Conservation (phyloP, 2,113 vertebrate species). For the Theropithecus gelada region DNA sequence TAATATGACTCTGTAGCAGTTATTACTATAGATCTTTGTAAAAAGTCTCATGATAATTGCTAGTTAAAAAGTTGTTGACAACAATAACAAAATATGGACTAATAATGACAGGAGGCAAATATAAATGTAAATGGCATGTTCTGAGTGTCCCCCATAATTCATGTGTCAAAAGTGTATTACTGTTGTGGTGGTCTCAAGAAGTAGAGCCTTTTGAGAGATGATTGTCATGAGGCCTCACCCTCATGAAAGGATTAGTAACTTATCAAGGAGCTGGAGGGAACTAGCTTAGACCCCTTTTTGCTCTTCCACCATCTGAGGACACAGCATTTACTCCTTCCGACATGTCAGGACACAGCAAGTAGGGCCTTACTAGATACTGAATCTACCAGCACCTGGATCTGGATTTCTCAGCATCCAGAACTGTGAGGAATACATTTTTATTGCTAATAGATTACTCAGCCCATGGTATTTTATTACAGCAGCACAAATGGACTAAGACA, state of each 20-base stretch:
- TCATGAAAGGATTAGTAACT: background rate
- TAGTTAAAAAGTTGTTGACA: background rate
- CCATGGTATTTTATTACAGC: background rate
- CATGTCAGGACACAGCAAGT: too few species aligned
- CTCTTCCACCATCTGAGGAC: background rate
- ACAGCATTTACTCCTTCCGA: too few species aligned
- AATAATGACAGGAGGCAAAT: background rate
- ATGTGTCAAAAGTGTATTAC: background rate
- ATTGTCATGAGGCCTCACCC: background rate
- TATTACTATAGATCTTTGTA: slow-evolving; percentile 8
- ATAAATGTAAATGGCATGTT: background rate
- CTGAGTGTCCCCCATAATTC: background rate
- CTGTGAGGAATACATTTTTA: background rate
- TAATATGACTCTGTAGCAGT: background rate
- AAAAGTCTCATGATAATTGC: background rate
- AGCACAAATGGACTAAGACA: background rate
- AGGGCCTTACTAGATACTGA: background rate
- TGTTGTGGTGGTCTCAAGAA: background rate
- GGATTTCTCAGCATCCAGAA: background rate
- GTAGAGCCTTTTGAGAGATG: background rate
- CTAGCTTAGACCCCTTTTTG: background rate
- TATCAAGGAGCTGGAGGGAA: background rate
- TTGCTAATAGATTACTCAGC: background rate
- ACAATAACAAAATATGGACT: background rate
- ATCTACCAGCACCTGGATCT: background rate